These are phyloP conservation scores for Cervus canadensis DNA, from an alignment of 2,113 vertebrate genomes.

Conservation along the genomic window DNA sequence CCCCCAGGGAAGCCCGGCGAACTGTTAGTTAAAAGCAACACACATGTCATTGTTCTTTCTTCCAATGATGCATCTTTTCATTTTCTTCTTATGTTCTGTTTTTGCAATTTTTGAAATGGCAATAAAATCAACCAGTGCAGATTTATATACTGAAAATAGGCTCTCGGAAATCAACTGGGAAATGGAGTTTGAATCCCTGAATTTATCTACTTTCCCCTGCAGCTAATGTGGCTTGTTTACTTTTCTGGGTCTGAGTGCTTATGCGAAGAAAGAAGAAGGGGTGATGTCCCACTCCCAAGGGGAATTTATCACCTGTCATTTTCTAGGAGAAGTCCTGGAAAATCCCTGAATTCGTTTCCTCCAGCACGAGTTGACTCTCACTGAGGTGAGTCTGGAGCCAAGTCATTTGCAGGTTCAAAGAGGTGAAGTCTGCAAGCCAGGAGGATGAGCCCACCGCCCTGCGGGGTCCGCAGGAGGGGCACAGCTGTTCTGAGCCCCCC, in stretches of 20 bases:
- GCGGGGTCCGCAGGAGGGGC: no score
- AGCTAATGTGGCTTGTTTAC: not conserved
- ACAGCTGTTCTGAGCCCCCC: no score
- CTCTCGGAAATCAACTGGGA: constrained; percentile 36
- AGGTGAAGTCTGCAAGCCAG: not conserved
- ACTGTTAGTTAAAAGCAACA: not conserved
- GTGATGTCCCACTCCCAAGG: not conserved
- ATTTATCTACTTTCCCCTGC: constrained; percentile 26
- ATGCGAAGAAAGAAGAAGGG: not conserved
- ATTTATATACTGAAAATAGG: constrained; percentile 37
- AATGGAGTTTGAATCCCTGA: constrained; percentile 37
- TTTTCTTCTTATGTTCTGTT: not conserved
- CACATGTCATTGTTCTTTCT: not conserved
- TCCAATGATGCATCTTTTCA: not conserved
- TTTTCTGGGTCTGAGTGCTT: constrained; percentile 8
- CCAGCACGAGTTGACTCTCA: not conserved
- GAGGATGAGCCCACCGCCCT: not conserved
- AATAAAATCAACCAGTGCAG: not conserved
- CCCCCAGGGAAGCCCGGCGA: not conserved
- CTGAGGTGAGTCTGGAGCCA: not conserved
- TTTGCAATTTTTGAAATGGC: constrained; percentile 16
- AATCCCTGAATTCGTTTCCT: not conserved
- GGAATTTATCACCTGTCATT: not conserved
- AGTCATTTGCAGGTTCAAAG: not conserved
- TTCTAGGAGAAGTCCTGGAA: not conserved